Base-by-base conservation (phyloP, 1,140 invertebrate genomes). In the Adelges cooleyi region DNA sequence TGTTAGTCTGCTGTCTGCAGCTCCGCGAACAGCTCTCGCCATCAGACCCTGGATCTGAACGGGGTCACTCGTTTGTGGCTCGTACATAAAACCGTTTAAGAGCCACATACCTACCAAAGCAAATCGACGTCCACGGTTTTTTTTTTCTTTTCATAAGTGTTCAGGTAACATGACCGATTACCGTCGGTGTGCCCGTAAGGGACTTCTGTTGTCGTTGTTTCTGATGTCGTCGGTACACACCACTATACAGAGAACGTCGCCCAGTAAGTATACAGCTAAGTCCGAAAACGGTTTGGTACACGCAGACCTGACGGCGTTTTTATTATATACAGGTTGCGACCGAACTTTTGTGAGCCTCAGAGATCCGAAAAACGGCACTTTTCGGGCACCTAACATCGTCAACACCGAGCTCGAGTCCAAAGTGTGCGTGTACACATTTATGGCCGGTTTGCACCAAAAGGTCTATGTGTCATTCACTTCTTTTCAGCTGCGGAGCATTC, bases 361-460 rank as follows among this genome's bases (percentile, higher is more conserved):
- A 70, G 85, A 85, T 65, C 80, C 83, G 65, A 78, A 81, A 75
- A 91, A 91, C 77, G 90, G 90, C 68, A 89, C 85, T 40, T 92
- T 92, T 77, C 78, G 82, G 69, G 87, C 89, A 49, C 89, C 89
- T 49, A 80, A 81, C 71, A 79, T 92, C 70, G 71, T 82, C 66
- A 92, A 91, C 77, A 82, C 84, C 46, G 80, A 83, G 71, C 84
- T 84, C 72, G 86, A 89, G 75, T 88, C 89, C 51, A 52, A 46
- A 48, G 91, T 95, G 83, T 98, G 95, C 77, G 86, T 96, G 71
- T 98, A 92, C 80, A 96, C 90, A 72, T 98, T 99, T 80, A 81
- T 96, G 69, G 94, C 92, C 50, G 85, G 84, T 66, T 87, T 87
- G 66, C 85, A 87, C 65, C 91, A 98, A 78, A 84, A 94, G 67